Evolutionary conservation across 1,140 invertebrate genomes (phyloP).

Genomic region (Meloidogyne chitwoodi): DNA sequence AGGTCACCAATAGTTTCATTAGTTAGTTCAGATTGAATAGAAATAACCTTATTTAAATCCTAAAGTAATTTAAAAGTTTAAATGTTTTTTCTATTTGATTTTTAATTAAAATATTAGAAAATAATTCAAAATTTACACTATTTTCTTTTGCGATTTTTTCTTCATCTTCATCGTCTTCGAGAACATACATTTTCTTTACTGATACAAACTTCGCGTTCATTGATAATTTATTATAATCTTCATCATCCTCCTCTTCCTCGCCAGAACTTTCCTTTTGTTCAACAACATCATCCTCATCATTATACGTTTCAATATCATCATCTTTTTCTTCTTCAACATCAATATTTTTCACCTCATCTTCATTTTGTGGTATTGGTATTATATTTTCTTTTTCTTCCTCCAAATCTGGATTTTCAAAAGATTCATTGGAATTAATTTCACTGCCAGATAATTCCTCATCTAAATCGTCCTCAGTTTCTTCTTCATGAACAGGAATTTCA

Average conservation of each 20-base stretch:
- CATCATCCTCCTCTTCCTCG: neutral
- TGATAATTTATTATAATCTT: neutral
- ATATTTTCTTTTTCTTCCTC: neutral
- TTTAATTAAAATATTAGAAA: too few species aligned
- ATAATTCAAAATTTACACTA: neutral
- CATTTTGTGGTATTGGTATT: neutral
- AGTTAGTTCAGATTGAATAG: neutral
- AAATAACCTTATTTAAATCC: neutral
- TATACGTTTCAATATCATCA: neutral
- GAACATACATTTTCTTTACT: neutral
- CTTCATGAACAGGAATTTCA: neutral
- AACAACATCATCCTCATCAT: neutral
- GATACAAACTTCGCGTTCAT: neutral
- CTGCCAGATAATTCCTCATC: neutral
- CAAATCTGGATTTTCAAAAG: neutral
- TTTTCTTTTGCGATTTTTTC: neutral
- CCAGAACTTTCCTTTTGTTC: neutral
- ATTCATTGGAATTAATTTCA: neutral
- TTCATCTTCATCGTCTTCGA: neutral
- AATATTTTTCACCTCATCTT: neutral
- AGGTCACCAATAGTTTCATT: conserved; percentile 3
- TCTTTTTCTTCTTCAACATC: neutral
- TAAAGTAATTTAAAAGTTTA: neutral
- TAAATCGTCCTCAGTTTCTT: neutral
- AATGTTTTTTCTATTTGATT: neutral